These are phyloP conservation scores for Strigamia crassipes DNA, from an alignment of 2,888 invertebrate genomes.

Conservation along the genomic window DNA sequence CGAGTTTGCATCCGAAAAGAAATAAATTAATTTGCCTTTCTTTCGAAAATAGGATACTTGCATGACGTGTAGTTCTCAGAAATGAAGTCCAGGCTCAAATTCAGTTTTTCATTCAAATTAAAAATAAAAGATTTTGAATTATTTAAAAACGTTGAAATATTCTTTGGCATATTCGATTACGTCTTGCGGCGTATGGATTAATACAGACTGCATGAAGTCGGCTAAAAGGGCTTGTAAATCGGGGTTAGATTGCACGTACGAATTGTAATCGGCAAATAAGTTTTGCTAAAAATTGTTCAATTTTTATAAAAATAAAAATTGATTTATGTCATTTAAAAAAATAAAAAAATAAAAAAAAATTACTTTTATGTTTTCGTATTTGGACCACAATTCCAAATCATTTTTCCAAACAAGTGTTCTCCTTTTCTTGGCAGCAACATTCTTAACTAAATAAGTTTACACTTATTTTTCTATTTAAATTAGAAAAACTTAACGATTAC, in stretches of 20 bases:
- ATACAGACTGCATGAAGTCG: constrained; percentile 26
- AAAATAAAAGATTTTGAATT: not conserved
- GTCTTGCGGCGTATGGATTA: constrained; percentile 23
- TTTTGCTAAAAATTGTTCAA: not conserved
- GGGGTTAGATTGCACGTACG: constrained; percentile 4
- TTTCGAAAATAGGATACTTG: not conserved
- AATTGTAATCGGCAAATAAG: not conserved
- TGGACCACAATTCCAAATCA: not conserved
- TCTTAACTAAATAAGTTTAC: not conserved
- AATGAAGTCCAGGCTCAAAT: not conserved
- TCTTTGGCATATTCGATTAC: constrained; percentile 33
- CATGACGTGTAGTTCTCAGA: constrained; percentile 1
- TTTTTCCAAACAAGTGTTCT: not conserved
- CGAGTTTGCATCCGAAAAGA: not conserved
- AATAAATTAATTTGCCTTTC: not conserved
- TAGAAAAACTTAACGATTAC: not conserved
- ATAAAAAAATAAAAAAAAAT: not conserved
- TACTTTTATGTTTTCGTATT: constrained; percentile 1
- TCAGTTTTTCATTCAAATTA: constrained; percentile 2
- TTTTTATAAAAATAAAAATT: no score
- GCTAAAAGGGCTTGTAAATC: constrained; percentile 25
- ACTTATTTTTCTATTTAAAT: not conserved
- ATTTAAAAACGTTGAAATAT: not conserved
- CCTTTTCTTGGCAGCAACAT: not conserved
- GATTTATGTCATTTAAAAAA: no score